phyloP scores from a whole-genome alignment of 1,140 invertebrate species.

The fruit fly (Drosophila melanogaster) region DNA sequence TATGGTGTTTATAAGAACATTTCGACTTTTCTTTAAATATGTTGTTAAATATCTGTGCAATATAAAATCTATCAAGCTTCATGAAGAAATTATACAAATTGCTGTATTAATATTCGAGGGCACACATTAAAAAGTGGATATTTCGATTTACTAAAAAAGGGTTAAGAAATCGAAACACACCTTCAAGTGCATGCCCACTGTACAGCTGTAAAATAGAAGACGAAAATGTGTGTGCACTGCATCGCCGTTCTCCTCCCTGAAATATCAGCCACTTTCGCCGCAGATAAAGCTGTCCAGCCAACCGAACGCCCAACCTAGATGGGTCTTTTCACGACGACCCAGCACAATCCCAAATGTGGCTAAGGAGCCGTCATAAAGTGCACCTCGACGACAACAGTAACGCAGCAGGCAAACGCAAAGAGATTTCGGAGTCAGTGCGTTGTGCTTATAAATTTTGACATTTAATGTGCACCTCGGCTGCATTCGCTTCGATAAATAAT shows the following conservation, averaged over 20 bases:
- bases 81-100: too few species aligned
- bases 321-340: background rate
- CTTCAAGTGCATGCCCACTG: slow-evolving; percentile 8
- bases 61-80: too few species aligned
- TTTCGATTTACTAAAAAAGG: too few species aligned
- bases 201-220: slow-evolving; percentile 4
- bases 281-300: slow-evolving; percentile 73
- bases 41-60: too few species aligned
- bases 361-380: slow-evolving; percentile 61
- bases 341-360: slow-evolving; percentile 14
- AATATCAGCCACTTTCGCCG: slow-evolving; percentile 74
- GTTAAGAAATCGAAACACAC: too few species aligned
- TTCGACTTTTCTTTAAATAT: too few species aligned
- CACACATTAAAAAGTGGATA: too few species aligned
- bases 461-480: slow-evolving; percentile 54
- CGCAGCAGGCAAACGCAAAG: slow-evolving; percentile 43
- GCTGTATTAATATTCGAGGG: too few species aligned
- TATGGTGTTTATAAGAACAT: too few species aligned
- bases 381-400: slow-evolving; percentile 46
- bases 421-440: slow-evolving; percentile 55
- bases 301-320: slow-evolving; percentile 17
- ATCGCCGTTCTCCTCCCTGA: slow-evolving; percentile 50
- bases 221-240: slow-evolving; percentile 44
- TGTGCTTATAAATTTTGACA: slow-evolving; percentile 53
- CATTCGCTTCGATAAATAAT: slow-evolving; percentile 51